Evolutionary conservation across 1,140 invertebrate species (phyloP), one percentile per base, ranked within the genome.

Genomic region (Caenorhabditis latens): DNA sequence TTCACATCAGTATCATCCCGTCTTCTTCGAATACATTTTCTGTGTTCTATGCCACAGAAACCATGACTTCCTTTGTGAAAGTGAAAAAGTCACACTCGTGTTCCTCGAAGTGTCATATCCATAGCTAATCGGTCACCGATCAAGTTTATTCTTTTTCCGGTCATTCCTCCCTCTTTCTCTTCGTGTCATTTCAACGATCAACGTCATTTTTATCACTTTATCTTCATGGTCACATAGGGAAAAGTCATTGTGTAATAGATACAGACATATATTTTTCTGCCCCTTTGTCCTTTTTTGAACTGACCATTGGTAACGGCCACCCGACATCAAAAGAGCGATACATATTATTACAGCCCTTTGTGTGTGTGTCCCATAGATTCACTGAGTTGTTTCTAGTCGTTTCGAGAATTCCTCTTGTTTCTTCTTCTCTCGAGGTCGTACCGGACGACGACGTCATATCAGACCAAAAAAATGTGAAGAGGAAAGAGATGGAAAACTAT

Each of bases 161-260:
- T 79, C 71, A 79, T 71, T 42, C 43, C 67, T 14, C 32, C n/a
- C n/a, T 32, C 32, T 32, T 32, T 32, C 32, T 11, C 13, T 53
- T 8, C n/a, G 40, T 53, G 11, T 21, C 63, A 50, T 71, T 32
- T 43, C 40, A 46, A 46, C 8, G 9, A 71, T 71, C 7, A 79
- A 79, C 71, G 46, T 79, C 71, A 79, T n/a, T 79, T 79, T 53
- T 32, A 79, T 79, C 71, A 79, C 65, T 43, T 63, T 63, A 63
- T 63, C 46, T 79, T 79, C 46, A 79, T 79, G 43, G 71, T 79
- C 46, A 79, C 71, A 8, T 5, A 21, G 8, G 24, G 19, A 79
- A 79, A 79, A 79, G 14, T 71, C 43, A 79, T 21, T 79, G 43
- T 79, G 43, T 79, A 79, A 79, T 32, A 32, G 32, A 32, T 50